Evolutionary conservation across 2,797 vertebrate genomes (phyloP).

Genomic region (Semotilus atromaculatus): DNA sequence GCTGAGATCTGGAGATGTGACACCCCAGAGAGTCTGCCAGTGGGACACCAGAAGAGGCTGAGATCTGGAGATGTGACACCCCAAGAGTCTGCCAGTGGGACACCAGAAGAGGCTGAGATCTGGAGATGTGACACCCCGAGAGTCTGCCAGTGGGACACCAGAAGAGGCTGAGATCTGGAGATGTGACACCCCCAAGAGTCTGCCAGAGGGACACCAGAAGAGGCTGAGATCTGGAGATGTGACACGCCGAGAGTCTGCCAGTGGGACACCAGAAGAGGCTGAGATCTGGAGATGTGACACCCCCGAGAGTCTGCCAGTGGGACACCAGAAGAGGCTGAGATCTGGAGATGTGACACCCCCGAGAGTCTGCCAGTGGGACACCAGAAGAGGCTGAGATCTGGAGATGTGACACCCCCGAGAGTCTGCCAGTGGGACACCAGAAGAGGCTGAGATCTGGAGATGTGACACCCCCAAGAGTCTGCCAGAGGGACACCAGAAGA

Average conservation of each 20-base stretch:
- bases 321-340: neutral
- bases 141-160: neutral
- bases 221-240: neutral
- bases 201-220: neutral
- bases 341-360: neutral
- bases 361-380: neutral
- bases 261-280: neutral
- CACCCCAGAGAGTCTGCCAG: neutral
- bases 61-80: neutral
- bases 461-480: neutral
- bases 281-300: neutral
- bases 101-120: neutral
- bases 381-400: neutral
- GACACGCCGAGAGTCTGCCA: neutral
- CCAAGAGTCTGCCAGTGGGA: neutral
- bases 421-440: neutral
- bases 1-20: neutral
- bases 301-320: neutral
- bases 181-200: neutral
- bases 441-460: neutral
- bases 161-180: neutral
- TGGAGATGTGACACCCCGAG: neutral
- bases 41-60: neutral
- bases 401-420: neutral
- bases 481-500: neutral